These are phyloP conservation scores for Opisthograptis luteolata DNA, from an alignment of 2,888 invertebrate species.

Conservation along the genomic window DNA sequence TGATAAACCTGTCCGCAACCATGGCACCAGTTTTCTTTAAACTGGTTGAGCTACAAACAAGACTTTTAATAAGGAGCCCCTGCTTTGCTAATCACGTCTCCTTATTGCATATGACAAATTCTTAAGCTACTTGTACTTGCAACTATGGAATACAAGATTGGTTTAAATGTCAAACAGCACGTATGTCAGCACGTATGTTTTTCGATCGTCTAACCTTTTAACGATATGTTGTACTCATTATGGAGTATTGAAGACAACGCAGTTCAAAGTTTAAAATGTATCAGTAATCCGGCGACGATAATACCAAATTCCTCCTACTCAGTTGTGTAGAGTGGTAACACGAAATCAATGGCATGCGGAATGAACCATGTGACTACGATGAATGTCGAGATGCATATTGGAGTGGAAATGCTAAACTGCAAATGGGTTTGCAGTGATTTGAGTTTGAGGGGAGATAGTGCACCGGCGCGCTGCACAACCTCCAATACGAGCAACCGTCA, in stretches of 20 bases:
- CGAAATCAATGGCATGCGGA: conserved; percentile 21
- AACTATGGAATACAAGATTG: conserved; percentile 30
- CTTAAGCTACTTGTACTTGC: conserved; percentile 40
- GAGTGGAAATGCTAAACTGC: conserved; percentile 23
- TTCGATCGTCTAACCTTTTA: too few relatives aligned
- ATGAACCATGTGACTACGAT: conserved; percentile 21
- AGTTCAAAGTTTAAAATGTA: conserved; percentile 28
- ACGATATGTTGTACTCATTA: too few relatives aligned
- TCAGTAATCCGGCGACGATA: conserved; percentile 15
- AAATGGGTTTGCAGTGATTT: conserved; percentile 29
- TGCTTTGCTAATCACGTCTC: conserved; percentile 63
- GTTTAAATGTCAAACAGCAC: too few relatives aligned
- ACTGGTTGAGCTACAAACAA: conserved; percentile 68
- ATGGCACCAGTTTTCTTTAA: conserved; percentile 65
- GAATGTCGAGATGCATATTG: conserved; percentile 23
- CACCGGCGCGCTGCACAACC: conserved; percentile 19
- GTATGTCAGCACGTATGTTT: too few relatives aligned
- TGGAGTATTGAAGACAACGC: conserved; percentile 8
- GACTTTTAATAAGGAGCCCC: conserved; percentile 66
- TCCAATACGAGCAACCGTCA: conserved; percentile 77
- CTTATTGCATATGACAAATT: conserved; percentile 50
- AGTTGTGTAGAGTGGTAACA: conserved; percentile 10
- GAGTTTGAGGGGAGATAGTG: conserved; percentile 33
- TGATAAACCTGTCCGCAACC: conserved; percentile 71
- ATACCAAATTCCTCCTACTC: conserved; percentile 23